Percentiles rank a stretch among this genome's conserved stretches.
These are phyloP conservation scores for Fregetta grallaria DNA, from an alignment of 2,113 vertebrate species.

Conservation along the genomic window DNA sequence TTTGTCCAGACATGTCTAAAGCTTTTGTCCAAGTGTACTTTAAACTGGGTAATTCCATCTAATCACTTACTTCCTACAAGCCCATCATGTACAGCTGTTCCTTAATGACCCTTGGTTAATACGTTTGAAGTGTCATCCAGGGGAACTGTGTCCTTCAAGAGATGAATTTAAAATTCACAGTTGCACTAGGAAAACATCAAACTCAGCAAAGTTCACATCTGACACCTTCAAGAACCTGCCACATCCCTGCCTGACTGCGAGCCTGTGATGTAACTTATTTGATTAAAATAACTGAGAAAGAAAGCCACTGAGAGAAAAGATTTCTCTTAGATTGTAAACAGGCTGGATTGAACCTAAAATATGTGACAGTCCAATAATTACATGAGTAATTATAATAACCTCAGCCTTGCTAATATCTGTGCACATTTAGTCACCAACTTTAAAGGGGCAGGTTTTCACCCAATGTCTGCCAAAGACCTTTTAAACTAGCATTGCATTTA, in stretches of 20 bases:
- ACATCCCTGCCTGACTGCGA: neutral
- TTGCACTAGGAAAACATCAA: neutral
- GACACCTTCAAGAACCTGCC: neutral
- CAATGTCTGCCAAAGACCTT: neutral
- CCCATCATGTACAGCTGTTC: neutral
- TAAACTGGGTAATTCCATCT: neutral
- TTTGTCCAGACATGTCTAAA: neutral
- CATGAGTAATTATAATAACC: neutral
- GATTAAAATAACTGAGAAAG: neutral
- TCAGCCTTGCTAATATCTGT: neutral
- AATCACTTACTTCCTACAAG: neutral
- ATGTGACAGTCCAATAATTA: neutral
- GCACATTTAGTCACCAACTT: neutral
- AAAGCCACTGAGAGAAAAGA: neutral
- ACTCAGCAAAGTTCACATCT: neutral
- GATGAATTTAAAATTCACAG: neutral
- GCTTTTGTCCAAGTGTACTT: neutral
- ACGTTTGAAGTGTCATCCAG: neutral
- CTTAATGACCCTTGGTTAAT: neutral
- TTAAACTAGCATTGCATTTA: neutral
- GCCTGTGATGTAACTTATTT: neutral
- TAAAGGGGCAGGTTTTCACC: neutral
- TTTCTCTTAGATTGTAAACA: neutral
- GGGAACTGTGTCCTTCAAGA: neutral
- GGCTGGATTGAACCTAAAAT: neutral